Evolutionary conservation across 2,888 invertebrate species (phyloP).

Genomic region (Willowsia nigromaculata): DNA sequence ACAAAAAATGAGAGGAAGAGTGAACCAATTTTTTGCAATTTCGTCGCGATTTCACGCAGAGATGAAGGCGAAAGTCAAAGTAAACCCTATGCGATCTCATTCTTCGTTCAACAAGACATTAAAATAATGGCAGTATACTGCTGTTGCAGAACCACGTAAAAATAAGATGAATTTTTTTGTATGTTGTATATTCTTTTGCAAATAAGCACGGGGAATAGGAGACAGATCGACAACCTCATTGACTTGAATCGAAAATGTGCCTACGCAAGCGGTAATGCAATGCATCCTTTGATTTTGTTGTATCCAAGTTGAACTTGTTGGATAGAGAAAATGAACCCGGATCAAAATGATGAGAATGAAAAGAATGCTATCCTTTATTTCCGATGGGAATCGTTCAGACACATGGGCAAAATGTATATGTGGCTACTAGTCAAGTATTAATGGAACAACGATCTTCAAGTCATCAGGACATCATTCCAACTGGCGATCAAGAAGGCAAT

Average conservation of each 20-base stretch:
- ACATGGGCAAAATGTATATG: not conserved
- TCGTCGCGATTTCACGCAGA: not conserved
- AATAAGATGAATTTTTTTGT: too few relatives aligned
- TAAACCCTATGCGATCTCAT: not conserved
- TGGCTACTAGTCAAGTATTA: not conserved
- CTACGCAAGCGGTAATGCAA: not conserved
- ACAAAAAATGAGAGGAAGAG: not conserved
- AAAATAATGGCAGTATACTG: not conserved
- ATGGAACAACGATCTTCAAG: constrained; percentile 3
- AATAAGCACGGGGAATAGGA: not conserved
- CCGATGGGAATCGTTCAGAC: not conserved
- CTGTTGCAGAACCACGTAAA: not conserved
- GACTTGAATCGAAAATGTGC: not conserved
- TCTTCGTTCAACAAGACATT: not conserved
- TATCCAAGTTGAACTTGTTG: not conserved
- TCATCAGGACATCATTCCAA: not conserved
- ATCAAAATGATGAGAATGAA: not conserved
- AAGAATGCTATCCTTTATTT: not conserved
- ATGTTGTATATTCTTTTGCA: not conserved
- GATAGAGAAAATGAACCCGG: constrained; percentile 19
- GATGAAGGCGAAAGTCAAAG: constrained; percentile 2
- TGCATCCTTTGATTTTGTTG: not conserved
- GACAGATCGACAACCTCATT: constrained; percentile 30
- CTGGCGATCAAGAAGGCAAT: constrained; percentile 28
- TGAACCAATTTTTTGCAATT: not conserved